phyloP scores from a whole-genome alignment of 2,113 vertebrate genomes.

The Lycocorax pyrrhopterus region DNA sequence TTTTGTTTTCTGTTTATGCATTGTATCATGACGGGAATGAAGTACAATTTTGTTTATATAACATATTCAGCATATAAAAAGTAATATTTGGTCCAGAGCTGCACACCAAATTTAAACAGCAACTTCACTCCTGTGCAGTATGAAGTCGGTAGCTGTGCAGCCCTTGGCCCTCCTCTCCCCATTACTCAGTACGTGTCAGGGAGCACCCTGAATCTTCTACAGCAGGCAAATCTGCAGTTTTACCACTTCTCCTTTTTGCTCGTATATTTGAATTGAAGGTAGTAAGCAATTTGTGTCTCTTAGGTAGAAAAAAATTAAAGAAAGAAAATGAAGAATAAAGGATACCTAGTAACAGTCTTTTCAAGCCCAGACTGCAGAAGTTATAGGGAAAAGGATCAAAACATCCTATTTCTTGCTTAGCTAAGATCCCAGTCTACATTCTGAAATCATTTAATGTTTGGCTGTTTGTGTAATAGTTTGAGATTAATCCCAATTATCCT shows the following conservation, averaged over 20 bases:
- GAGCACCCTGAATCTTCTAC: not conserved
- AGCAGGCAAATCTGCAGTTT: not conserved
- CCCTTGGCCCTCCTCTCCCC: not conserved
- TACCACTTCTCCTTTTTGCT: not conserved
- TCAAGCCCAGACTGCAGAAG: not conserved
- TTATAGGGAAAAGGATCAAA: not conserved
- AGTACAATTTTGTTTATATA: not conserved
- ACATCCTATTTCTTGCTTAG: not conserved
- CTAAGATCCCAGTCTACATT: not conserved
- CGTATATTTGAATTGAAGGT: not conserved
- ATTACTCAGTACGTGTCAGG: rapidly evolving
- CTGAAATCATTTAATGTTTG: not conserved
- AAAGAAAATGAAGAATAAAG: not conserved
- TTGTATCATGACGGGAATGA: not conserved
- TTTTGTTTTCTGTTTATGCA: not conserved
- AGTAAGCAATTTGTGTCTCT: not conserved
- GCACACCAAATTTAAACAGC: not conserved
- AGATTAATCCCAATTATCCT: not conserved
- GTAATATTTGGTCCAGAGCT: not conserved
- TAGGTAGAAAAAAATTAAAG: not conserved
- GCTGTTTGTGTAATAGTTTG: not conserved
- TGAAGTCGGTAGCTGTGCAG: not conserved
- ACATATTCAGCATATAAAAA: not conserved
- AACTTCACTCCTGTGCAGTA: not conserved
- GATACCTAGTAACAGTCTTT: not conserved